Base-by-base conservation (phyloP, 2,113 vertebrate genomes). In the Leucosticte australis region DNA sequence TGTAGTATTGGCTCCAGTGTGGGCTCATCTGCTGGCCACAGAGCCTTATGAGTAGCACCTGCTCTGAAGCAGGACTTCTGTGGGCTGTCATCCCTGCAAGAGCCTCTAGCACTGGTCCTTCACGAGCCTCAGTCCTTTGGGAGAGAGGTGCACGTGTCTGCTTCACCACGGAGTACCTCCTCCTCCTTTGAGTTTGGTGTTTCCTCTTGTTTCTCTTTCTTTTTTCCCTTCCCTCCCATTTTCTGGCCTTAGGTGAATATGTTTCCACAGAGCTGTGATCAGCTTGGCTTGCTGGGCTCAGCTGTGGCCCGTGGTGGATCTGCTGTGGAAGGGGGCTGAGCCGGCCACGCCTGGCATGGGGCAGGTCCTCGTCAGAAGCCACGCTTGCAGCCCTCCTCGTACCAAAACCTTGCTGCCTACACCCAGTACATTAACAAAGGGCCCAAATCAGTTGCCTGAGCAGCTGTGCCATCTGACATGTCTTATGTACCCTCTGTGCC, bases 91-190 rank as follows among this genome's bases (percentile, higher is more conserved):
- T 28, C 14, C 13, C 15, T 67, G 53, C 37, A 46, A 70, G 7
- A 9, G 44, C 11, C 14, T 53, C 21, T 30, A 19, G 11, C 52
- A 62, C 3, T 23, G 23, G 41, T 60, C 23, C 15, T 37, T 77
- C 20, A 7, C 8, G 39, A 70, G 6, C 13, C 74, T 80, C 44
- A 37, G 22, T 37, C 30, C 35, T 85, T 35, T 60, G 17, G 3
- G 41, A 33, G 4, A 73, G 10, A 19, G 13, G 0, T 26, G 13
- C 0, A 0, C 13, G 14, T n/a, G 1, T 27, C 42, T 69, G 3
- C 20, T 75, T 33, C 6, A 28, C 6, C 0, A 0, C 22, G 15
- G 35, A 82, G 7, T 27, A 56, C 3, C 0, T 56, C 15, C 7
- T 28, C 11, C 24, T 69, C 13, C 20, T 85, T 44, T 85, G 49